Conservation (phyloP, 1,140 invertebrate species). For the Bradysia coprophila region DNA sequence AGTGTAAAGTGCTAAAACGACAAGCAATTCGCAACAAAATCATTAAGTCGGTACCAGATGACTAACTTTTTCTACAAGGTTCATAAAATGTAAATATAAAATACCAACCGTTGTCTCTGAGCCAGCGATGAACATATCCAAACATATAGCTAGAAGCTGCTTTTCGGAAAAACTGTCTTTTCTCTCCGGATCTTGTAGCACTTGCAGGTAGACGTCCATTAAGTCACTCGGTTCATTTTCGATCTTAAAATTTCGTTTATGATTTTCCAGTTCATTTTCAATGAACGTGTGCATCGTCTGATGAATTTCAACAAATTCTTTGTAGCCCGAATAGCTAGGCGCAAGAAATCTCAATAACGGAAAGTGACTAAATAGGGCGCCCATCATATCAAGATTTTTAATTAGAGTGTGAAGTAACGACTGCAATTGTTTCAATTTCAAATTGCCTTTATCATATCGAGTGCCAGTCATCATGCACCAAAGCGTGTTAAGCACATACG, state of each 20-base stretch:
- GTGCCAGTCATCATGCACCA: slow-evolving; percentile 75
- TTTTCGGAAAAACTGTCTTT: slow-evolving; percentile 33
- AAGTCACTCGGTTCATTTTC: slow-evolving; percentile 50
- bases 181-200: slow-evolving; percentile 32
- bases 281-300: slow-evolving; percentile 50
- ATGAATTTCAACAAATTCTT: slow-evolving; percentile 46
- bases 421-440: slow-evolving; percentile 45
- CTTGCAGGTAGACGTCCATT: slow-evolving; percentile 67
- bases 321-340: slow-evolving; percentile 57
- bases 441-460: slow-evolving; percentile 42
- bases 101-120: slow-evolving; percentile 70
- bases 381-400: slow-evolving; percentile 55
- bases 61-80: no score
- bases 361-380: slow-evolving; percentile 56
- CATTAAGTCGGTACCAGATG: no score
- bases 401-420: slow-evolving; percentile 47
- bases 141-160: slow-evolving; percentile 52
- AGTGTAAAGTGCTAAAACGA: no score
- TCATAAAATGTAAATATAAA: no score
- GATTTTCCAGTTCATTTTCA: slow-evolving; percentile 47
- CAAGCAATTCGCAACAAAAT: no score
- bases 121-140: slow-evolving; percentile 69
- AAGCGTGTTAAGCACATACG: slow-evolving; percentile 64
- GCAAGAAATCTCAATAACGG: slow-evolving; percentile 53
- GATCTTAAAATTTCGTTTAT: slow-evolving; percentile 43